A percentile compares a stretch with the other conserved stretches of the same genome.
Conservation (phyloP, 2,888 invertebrate species). For the Drosophila incognita region DNA sequence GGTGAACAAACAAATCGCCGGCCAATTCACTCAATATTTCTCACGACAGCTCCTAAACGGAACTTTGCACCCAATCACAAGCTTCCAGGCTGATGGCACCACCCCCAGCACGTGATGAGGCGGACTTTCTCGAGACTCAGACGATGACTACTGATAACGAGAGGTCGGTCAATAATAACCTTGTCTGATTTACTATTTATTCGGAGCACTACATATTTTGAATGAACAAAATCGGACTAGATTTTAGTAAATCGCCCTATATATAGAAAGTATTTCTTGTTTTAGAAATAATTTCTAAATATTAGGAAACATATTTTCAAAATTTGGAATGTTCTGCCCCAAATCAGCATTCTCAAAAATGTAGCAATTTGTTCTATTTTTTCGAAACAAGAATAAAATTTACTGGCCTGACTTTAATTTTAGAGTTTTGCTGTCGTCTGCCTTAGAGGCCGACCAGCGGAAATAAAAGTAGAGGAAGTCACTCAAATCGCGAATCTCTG, state of each 20-base stretch:
- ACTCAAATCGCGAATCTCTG: neutral
- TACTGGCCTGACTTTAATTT: too few relatives aligned
- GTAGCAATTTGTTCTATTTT: neutral
- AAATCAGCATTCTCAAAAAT: neutral
- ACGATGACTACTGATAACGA: conserved; percentile 2
- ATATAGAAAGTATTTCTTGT: neutral
- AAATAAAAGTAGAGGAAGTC: neutral
- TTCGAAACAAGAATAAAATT: too few relatives aligned
- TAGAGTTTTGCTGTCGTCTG: too few relatives aligned
- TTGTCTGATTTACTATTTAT: neutral
- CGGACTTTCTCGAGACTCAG: neutral
- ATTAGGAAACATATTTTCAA: neutral
- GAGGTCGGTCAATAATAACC: neutral
- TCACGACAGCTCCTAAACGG: conserved; percentile 21
- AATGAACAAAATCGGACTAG: neutral
- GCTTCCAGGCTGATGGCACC: neutral
- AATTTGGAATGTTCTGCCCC: neutral
- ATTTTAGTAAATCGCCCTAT: neutral
- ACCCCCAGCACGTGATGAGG: conserved; percentile 3
- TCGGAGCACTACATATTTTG: neutral
- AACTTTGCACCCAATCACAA: conserved; percentile 15
- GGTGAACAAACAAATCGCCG: conserved; percentile 21
- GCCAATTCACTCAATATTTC: conserved; percentile 17
- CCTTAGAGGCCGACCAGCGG: too few relatives aligned
- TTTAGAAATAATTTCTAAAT: neutral